A percentile compares a stretch with the other conserved stretches of the same genome.
phyloP scores from a whole-genome alignment of 1,140 invertebrate genomes.

The Meloidogyne floridensis region DNA sequence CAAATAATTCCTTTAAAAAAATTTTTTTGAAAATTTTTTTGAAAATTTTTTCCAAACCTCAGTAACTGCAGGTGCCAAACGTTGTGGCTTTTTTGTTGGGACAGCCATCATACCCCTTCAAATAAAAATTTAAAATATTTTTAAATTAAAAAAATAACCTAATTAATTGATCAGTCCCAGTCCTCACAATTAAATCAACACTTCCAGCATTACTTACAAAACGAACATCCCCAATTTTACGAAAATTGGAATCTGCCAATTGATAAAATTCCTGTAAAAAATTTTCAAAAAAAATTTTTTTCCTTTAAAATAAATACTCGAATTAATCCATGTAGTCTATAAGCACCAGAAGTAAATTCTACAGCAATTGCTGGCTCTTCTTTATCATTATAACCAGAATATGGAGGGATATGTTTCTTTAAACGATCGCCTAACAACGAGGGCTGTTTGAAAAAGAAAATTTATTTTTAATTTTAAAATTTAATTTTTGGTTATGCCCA shows the following conservation, averaged over 20 bases:
- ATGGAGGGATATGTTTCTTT: slow-evolving; percentile 35
- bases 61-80: slow-evolving; percentile 39
- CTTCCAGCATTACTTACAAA: slow-evolving; percentile 40
- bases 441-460: slow-evolving; percentile 20
- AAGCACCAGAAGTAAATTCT: slow-evolving; percentile 49
- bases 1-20: slow-evolving; percentile 38
- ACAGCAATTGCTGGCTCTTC: slow-evolving; percentile 42
- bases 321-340: slow-evolving; percentile 48
- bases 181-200: slow-evolving; percentile 31
- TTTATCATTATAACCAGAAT: slow-evolving; percentile 41
- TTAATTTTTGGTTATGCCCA: too few species aligned
- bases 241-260: slow-evolving; percentile 42
- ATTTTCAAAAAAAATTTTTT: background rate
- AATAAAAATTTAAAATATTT: background rate
- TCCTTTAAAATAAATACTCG: slow-evolving; percentile 31
- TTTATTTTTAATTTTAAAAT: too few species aligned
- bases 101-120: slow-evolving; percentile 37
- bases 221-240: slow-evolving; percentile 42
- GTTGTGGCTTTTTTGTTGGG: slow-evolving; percentile 38
- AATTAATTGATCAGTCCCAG: slow-evolving; percentile 42
- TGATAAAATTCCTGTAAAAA: slow-evolving; percentile 48
- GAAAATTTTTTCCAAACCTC: background rate
- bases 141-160: background rate
- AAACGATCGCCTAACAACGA: slow-evolving; percentile 37
- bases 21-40: background rate